Conservation (phyloP, 2,797 vertebrate species). For the Stomatorhinus walkeri region DNA sequence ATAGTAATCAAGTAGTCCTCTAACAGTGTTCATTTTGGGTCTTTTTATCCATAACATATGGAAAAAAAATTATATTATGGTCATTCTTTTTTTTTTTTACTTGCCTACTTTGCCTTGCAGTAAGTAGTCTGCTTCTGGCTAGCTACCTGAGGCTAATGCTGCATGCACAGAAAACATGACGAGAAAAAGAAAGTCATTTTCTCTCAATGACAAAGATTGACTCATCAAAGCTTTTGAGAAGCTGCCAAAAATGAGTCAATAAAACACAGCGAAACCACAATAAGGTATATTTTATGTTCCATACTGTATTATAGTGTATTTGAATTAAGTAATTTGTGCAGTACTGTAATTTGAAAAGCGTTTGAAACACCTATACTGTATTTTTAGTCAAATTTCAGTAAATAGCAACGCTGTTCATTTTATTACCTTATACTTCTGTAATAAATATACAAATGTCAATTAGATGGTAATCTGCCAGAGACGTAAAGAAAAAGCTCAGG, state of each 20-base stretch:
- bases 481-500: neutral
- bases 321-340: neutral
- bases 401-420: neutral
- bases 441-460: neutral
- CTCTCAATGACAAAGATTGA: neutral
- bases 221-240: neutral
- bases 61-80: neutral
- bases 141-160: neutral
- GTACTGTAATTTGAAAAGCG: neutral
- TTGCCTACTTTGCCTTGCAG: neutral
- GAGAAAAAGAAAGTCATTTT: neutral
- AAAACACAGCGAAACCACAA: neutral
- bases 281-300: neutral
- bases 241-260: neutral
- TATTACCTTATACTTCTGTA: neutral
- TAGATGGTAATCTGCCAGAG: neutral
- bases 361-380: neutral
- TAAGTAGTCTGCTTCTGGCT: neutral
- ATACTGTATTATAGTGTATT: neutral
- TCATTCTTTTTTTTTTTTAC: neutral
- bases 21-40: neutral
- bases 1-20: neutral
- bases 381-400: neutral
- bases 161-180: neutral
- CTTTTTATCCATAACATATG: neutral